Conservation (phyloP, 2,888 invertebrate genomes). For the Drosophila anomalata region DNA sequence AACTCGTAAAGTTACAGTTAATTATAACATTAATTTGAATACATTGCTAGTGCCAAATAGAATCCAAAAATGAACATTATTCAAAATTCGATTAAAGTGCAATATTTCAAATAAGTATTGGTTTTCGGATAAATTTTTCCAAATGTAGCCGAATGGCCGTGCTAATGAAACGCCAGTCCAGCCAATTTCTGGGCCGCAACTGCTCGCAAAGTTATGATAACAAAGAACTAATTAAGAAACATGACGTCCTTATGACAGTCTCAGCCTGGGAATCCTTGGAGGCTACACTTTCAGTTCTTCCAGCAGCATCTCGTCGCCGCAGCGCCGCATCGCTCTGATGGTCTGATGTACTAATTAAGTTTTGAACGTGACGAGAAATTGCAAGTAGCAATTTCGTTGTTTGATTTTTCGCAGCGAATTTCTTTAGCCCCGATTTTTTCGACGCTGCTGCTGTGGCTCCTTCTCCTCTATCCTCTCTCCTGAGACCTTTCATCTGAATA, state of each 20-base stretch:
- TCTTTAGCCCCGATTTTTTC: slow-evolving; percentile 26
- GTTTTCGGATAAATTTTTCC: background rate
- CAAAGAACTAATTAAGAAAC: slow-evolving; percentile 80
- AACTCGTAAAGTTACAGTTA: no score
- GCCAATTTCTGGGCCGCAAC: slow-evolving; percentile 21
- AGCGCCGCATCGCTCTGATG: slow-evolving; percentile 54
- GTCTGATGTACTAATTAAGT: slow-evolving; percentile 79
- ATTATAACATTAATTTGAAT: no score
- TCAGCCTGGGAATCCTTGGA: slow-evolving; percentile 13
- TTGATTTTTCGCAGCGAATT: slow-evolving; percentile 69
- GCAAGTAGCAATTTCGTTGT: slow-evolving; percentile 79
- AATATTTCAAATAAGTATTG: background rate
- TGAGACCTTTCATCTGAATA: slow-evolving; percentile 73
- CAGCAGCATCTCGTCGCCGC: slow-evolving; percentile 25
- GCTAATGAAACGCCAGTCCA: slow-evolving; percentile 58
- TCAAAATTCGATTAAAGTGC: no score
- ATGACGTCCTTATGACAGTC: slow-evolving; percentile 74
- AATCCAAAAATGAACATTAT: no score
- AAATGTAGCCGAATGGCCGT: slow-evolving; percentile 11
- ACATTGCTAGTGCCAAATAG: no score
- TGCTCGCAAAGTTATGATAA: slow-evolving; percentile 69
- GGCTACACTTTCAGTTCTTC: slow-evolving; percentile 6
- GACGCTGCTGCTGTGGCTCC: slow-evolving; percentile 6
- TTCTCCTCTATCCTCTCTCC: slow-evolving; percentile 11
- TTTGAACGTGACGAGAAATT: slow-evolving; percentile 78